Evolutionary conservation across 2,888 invertebrate species (phyloP), one percentile per base, ranked within the genome.

Genomic region (Brachyptera putata): DNA sequence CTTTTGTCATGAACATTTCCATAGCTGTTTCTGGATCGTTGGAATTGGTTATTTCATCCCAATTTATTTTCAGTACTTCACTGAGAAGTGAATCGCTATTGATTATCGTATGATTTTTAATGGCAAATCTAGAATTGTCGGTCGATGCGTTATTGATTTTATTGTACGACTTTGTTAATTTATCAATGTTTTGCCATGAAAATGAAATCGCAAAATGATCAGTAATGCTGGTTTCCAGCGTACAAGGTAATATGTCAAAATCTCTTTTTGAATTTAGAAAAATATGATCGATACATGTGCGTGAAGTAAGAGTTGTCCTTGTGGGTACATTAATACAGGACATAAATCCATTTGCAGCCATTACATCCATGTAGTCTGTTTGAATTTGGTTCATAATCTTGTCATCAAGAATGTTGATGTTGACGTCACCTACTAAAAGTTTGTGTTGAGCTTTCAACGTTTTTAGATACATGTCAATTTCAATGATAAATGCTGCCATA

Each of bases 211-310:
- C 11, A 18, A 14, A 43, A 18, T 43, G 16, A 18, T 7, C 43
- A 4, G 43, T 43, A 11, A 43, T 43, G 2, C 18, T 18, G 11
- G 21, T 43, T 18, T 21, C 18, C 14, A 43, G 14, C 11, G 4
- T 21, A 18, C 43, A 43, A 11, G 14, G 21, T 43, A 18, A 16
- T 16, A 14, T 3, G 14, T 18, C 14, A 2, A 16, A 2, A 18
- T 16, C 16, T 2, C 11, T 43, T 21, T 18, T 11, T 11, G 5
- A 21, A 5, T 43, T 18, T 21, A 43, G 16, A 18, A 18, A 43
- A 18, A 43, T 43, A 11, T 43, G 43, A 43, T 43, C 43, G 18
- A 43, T 43, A 21, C 43, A 43, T 43, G 43, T 43, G 43, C 43
- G 18, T 2, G 4, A 5, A 21, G 5, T 2, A 9, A 21, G 4